Base-by-base conservation (phyloP, 2,113 vertebrate genomes). In the Epinephelus lanceolatus region DNA sequence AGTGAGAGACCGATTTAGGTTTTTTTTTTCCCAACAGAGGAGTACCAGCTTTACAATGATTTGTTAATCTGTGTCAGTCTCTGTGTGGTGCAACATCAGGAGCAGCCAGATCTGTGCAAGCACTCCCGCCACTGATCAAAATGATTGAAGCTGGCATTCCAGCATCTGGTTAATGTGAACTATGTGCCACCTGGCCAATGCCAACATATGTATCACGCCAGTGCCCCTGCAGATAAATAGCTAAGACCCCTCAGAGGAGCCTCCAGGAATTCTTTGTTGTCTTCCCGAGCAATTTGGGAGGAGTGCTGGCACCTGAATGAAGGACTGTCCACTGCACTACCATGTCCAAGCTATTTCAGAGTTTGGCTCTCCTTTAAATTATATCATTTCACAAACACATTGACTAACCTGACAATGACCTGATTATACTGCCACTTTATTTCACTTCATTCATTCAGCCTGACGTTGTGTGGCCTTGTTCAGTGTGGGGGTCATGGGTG, bases 121-220 rank as follows among this genome's bases (percentile, higher is more conserved):
- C 52, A 27, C 59, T 74, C 25, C 62, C 56, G 61, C 82, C 81
- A 84, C 65, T 52, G 79, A 88, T 92, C 90, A 80, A 23, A 61
- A 53, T 84, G 75, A 92, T 83, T 76, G 74, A 91, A 81, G 69
- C 3, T 92, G 91, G 80, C 91, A 88, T 88, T 6, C 67, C 56
- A 87, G 79, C 86, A 90, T 89, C 73, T 91, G 83, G 72, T 81
- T 90, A 77, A 90, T 89, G 76, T 84, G 84, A 89, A 75, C 82
- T 78, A 69, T 74, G 69, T 79, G 60, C 81, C 82, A 80, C 47
- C 87, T 81, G 78, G 79, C 76, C 61, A 78, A 27, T 7, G 37
- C 37, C 53, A 74, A 71, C 66, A 79, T 71, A 61, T 85, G 45
- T 68, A 84, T 85, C 78, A 82, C 66, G 45, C 81, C 80, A 61